Evolutionary conservation across 2,888 invertebrate genomes (phyloP).

Genomic region (Alentia gelatinosa): DNA sequence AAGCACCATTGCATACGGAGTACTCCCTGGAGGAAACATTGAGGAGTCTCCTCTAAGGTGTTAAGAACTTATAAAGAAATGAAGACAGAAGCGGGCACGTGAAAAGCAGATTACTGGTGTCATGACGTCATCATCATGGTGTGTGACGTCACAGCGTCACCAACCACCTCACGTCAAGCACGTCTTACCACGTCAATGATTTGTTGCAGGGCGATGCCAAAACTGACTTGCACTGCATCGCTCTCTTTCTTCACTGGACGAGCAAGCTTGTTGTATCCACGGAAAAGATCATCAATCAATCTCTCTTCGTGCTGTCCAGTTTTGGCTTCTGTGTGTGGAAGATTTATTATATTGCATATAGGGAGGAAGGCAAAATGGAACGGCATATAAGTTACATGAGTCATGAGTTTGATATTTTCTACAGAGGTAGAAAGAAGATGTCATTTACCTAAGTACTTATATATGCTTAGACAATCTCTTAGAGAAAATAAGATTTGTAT

Average conservation of each 20-base stretch:
- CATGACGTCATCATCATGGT: not conserved
- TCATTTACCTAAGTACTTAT: too few relatives aligned
- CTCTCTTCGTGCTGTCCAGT: constrained; percentile 64
- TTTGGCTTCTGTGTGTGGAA: constrained; percentile 51
- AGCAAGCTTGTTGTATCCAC: constrained; percentile 62
- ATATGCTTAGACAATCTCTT: too few relatives aligned
- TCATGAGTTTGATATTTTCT: too few relatives aligned
- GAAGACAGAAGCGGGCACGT: not conserved
- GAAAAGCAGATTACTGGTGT: not conserved
- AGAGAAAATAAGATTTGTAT: too few relatives aligned
- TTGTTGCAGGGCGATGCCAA: constrained; percentile 66
- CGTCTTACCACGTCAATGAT: constrained; percentile 66
- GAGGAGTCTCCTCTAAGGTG: not conserved
- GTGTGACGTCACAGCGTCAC: not conserved
- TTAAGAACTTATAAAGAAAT: not conserved
- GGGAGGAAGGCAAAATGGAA: too few relatives aligned
- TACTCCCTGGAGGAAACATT: not conserved
- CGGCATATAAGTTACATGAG: too few relatives aligned
- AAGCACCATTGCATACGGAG: not conserved
- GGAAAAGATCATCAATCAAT: constrained; percentile 64
- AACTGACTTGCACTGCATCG: constrained; percentile 64
- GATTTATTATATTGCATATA: too few relatives aligned
- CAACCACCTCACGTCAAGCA: not conserved
- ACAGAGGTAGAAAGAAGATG: too few relatives aligned
- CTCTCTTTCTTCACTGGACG: constrained; percentile 65